Conservation (phyloP, 1,140 invertebrate genomes). For the Cataglyphis hispanica region DNA sequence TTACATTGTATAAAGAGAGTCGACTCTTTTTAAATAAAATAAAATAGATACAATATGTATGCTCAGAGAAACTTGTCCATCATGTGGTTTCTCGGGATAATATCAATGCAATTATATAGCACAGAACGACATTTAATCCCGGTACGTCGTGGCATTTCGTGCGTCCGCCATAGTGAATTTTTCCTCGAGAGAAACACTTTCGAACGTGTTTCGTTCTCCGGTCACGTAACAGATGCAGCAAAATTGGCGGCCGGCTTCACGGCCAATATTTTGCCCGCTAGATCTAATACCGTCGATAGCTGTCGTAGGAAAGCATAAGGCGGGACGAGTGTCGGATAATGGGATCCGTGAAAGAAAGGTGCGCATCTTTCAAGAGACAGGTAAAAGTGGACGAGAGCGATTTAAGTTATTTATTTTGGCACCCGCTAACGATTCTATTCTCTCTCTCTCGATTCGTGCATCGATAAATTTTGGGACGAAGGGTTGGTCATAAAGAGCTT, state of each 20-base stretch:
- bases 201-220: background rate
- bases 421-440: slow-evolving; percentile 75
- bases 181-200: background rate
- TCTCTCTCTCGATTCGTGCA: slow-evolving; percentile 61
- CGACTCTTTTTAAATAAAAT: too few relatives aligned
- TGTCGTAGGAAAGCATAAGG: slow-evolving; percentile 45
- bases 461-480: slow-evolving; percentile 65
- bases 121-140: slow-evolving; percentile 45
- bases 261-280: slow-evolving; percentile 52
- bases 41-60: background rate
- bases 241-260: background rate
- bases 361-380: slow-evolving; percentile 51
- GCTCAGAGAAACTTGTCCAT: slow-evolving; percentile 44
- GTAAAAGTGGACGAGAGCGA: slow-evolving; percentile 62
- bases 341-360: background rate
- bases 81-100: slow-evolving; percentile 39
- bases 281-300: slow-evolving; percentile 62
- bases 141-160: slow-evolving; percentile 43
- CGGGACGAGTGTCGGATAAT: slow-evolving; percentile 31
- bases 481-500: slow-evolving; percentile 76
- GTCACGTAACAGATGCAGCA: slow-evolving; percentile 43
- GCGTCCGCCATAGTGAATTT: slow-evolving; percentile 17
- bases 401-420: slow-evolving; percentile 68
- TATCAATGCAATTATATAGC: slow-evolving; percentile 41
- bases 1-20: background rate